Evolutionary conservation across 2,888 invertebrate genomes (phyloP), one percentile per base, ranked within the genome.

Genomic region (Polylopha cassiicola): DNA sequence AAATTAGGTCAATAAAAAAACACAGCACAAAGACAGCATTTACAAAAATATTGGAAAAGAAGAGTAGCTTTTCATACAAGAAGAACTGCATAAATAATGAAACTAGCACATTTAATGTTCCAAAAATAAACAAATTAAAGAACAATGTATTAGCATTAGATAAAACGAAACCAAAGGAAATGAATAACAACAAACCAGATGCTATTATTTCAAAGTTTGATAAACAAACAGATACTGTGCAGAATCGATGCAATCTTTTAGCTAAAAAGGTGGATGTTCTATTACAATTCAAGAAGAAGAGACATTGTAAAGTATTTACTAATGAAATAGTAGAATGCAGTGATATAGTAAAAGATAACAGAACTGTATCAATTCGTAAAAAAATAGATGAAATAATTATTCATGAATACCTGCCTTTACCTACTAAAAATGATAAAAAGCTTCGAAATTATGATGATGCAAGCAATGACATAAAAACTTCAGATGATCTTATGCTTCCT

Each of bases 401-500:
- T 33, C 51, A 50, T 17, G 39, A 61, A 39, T 49, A 38, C 29
- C 38, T 53, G 21, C 51, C 53, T 8, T 20, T 46, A 21, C 33
- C 41, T 11, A 13, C 6, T 9, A 23, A 6, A 37, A 37, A n/a
- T 11, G 36, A 37, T 23, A 30, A 2, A 46, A 20, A 32, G 29
- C 36, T 26, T 31, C 46, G 8, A 61, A 59, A 33, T 7, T 21
- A 1, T 54, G 48, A 15, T 8, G 10, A 23, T 6, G n/a, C 1
- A 0, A 1, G n/a, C 2, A 36, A 26, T 3, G 10, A 30, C n/a
- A 26, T 41, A 33, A 60, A 64, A 45, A 71, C 67, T 13, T 72
- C 76, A 0, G 65, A 69, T 46, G 79, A 80, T 46, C 61, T 81
- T 18, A 45, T 81, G 8, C 55, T 71, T 48, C 69, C 78, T 4